Evolutionary conservation across 2,888 invertebrate species (phyloP).

Genomic region (Protophormia terraenovae): DNA sequence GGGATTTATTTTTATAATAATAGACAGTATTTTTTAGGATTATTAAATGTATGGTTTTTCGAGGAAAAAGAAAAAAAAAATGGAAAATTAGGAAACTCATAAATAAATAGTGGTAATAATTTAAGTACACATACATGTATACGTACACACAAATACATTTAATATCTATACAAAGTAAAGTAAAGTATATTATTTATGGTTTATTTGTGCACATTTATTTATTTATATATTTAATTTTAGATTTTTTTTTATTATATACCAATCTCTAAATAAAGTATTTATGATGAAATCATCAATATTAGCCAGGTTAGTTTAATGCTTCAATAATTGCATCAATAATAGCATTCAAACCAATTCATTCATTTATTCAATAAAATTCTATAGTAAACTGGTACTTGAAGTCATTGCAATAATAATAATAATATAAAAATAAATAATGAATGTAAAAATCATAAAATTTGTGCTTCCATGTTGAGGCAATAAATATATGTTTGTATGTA

Average conservation of each 20-base stretch:
- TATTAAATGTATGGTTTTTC: slow-evolving; percentile 4
- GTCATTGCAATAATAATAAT: neutral
- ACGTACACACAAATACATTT: too few relatives aligned
- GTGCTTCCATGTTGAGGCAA: neutral
- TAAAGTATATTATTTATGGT: slow-evolving; percentile 25
- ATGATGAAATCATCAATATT: slow-evolving; percentile 35
- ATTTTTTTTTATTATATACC: too few relatives aligned
- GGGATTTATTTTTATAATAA: slow-evolving; percentile 13
- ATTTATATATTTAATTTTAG: slow-evolving; percentile 3
- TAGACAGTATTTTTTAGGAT: slow-evolving; percentile 28
- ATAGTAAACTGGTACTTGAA: neutral
- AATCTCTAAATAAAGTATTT: slow-evolving; percentile 15
- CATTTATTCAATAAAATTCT: neutral
- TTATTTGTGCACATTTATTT: slow-evolving; percentile 8
- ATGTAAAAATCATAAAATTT: slow-evolving; percentile 24
- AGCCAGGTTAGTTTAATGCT: slow-evolving; percentile 41
- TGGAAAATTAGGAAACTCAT: neutral
- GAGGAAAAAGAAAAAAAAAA: neutral
- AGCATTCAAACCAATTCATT: neutral
- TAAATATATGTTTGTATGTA: neutral
- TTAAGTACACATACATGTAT: neutral
- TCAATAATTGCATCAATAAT: slow-evolving; percentile 25
- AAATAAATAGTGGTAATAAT: slow-evolving; percentile 20
- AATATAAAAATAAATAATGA: slow-evolving; percentile 33
- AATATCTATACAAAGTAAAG: too few relatives aligned